These are phyloP conservation scores for Trypoxylus dichotomus DNA, from an alignment of 1,140 invertebrate genomes.

Conservation along the genomic window DNA sequence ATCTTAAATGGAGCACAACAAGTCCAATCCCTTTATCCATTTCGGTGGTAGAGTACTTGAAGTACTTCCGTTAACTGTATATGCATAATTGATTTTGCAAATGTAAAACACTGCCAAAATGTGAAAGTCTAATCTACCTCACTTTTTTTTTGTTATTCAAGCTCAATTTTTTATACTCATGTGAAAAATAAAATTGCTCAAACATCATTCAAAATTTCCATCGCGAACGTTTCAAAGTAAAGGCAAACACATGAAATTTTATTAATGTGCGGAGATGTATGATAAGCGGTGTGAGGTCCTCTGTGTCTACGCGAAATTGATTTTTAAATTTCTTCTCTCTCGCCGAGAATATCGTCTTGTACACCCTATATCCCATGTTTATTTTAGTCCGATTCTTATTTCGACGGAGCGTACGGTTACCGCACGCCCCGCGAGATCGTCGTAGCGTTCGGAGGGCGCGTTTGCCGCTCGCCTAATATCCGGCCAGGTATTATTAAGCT, in stretches of 20 bases:
- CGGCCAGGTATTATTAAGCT: constrained; percentile 46
- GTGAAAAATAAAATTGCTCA: not conserved
- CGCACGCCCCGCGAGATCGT: constrained; percentile 30
- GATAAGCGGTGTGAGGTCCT: constrained; percentile 17
- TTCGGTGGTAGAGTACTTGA: too few species aligned
- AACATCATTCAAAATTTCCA: not conserved
- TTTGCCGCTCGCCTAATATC: constrained; percentile 43
- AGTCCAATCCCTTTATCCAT: too few species aligned
- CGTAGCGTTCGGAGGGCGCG: not conserved
- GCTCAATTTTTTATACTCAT: not conserved
- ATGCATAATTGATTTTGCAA: too few species aligned
- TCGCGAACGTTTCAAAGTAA: constrained; percentile 3
- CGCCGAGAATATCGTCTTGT: constrained; percentile 38
- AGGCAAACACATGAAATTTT: constrained; percentile 18
- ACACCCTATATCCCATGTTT: constrained; percentile 42
- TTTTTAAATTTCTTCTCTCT: constrained; percentile 42
- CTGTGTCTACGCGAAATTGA: constrained; percentile 38
- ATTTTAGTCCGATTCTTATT: constrained; percentile 38
- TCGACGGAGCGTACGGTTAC: constrained; percentile 30
- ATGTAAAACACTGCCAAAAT: too few species aligned
- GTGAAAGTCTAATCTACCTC: not conserved
- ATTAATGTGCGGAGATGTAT: constrained; percentile 22
- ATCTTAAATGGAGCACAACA: too few species aligned
- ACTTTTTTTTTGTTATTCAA: constrained; percentile 2
- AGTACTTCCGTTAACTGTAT: too few species aligned